These are phyloP conservation scores for Pongo pygmaeus DNA, from an alignment of 2,113 vertebrate genomes.

Conservation along the genomic window DNA sequence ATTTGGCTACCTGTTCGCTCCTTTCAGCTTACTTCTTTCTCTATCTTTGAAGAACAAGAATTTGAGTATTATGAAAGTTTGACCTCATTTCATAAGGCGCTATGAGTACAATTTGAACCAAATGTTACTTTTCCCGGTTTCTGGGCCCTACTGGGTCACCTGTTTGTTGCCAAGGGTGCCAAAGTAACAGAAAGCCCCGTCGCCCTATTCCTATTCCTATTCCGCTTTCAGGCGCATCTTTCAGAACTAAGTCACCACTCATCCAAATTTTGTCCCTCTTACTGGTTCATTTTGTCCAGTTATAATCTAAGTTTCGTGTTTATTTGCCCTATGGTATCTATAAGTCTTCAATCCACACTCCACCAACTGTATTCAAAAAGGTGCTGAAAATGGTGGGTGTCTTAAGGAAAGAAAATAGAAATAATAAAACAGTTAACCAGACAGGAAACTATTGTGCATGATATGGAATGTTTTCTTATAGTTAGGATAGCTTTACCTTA, in stretches of 20 bases:
- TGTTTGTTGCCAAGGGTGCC: background rate
- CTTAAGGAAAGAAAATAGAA: slow-evolving; percentile 39
- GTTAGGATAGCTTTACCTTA: background rate
- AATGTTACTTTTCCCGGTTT: slow-evolving; percentile 49
- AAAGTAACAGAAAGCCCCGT: background rate
- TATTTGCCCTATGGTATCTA: slow-evolving; percentile 8
- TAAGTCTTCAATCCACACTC: background rate
- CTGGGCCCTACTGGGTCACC: background rate
- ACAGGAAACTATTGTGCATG: background rate
- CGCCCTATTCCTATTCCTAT: background rate
- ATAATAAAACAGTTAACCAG: background rate
- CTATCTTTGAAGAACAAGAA: background rate
- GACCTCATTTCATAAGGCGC: background rate
- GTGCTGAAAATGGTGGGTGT: background rate
- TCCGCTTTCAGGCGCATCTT: background rate
- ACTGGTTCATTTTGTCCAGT: background rate
- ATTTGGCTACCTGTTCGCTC: background rate
- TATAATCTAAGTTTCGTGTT: background rate
- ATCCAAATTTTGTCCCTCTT: background rate
- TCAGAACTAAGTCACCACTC: background rate
- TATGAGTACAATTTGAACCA: background rate
- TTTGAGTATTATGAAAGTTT: slow-evolving; percentile 16
- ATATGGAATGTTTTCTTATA: background rate
- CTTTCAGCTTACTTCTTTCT: slow-evolving; percentile 8
- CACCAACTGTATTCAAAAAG: background rate